Base-by-base conservation (phyloP, 2,113 vertebrate genomes). In the Anolis carolinensis region DNA sequence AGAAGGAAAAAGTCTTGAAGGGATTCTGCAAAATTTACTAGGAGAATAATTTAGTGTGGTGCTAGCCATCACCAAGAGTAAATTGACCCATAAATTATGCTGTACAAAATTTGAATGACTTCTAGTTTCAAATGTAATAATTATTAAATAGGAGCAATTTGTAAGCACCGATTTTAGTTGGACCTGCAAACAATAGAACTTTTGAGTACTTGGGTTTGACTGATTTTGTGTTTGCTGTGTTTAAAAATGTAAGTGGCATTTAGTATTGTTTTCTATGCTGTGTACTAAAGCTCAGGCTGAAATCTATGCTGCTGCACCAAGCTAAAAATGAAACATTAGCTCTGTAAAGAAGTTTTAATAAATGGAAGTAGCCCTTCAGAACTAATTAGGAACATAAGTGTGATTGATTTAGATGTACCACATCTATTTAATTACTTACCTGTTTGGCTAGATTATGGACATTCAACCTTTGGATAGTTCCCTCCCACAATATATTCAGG, bases 41-140 rank as follows among this genome's bases (percentile, higher is more conserved):
- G 89, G 93, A 87, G 87, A 91, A 74, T 86, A 81, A 93, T 95
- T 95, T 91, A 72, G 73, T 93, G 94, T 93, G 90, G 87, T 90
- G 85, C 87, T 90, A 92, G 94, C 91, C 2, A 11, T 89, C 87
- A 88, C 50, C 89, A 87, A 87, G 81, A 90, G 89, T 86, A 92
- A 90, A 95, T 89, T 55, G 44, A 89, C 87, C 84, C 80, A 77
- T 90, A 86, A 91, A 90, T 92, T 94, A 90, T 90, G 82, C 90
- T 83, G 86, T 87, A 86, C 74, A 77, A 59, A 71, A 86, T 79
- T 68, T 44, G 88, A 83, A 86, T 87, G 87, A 87, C 30, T 55
- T 82, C 59, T 4, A 67, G 39, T 84, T n/a, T 72, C 34, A 32
- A 9, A 11, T 63, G 39, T 59, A 59, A 3, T n/a, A 55, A 18